Percentiles rank a stretch among this genome's conserved stretches.
Conservation (phyloP, 2,113 vertebrate genomes). For the Chelonoidis abingdonii region DNA sequence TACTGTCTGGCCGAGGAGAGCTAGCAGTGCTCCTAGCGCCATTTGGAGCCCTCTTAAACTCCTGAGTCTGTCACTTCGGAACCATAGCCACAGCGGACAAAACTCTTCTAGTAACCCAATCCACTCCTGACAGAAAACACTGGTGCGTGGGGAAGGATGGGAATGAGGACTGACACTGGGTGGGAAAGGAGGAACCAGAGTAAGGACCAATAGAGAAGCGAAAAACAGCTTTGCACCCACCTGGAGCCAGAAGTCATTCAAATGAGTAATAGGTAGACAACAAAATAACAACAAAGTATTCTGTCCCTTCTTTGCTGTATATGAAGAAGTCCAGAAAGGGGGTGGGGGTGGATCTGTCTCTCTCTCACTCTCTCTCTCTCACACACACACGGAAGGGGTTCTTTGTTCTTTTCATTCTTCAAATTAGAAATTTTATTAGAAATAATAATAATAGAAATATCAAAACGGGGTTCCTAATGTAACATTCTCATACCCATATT, state of each 20-base stretch:
- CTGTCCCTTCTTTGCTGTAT: background rate
- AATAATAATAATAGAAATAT: background rate
- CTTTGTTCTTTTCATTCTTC: background rate
- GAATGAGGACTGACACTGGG: background rate
- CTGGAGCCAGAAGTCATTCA: background rate
- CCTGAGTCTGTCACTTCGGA: background rate
- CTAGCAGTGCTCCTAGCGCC: background rate
- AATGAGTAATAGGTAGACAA: background rate
- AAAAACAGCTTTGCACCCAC: background rate
- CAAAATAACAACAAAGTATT: background rate
- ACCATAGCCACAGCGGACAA: background rate
- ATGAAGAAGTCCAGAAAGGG: background rate
- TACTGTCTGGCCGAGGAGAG: background rate
- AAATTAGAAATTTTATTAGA: background rate
- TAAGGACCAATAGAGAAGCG: background rate
- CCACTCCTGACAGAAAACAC: background rate
- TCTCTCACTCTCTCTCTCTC: background rate
- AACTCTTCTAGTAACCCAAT: background rate
- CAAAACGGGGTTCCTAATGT: background rate
- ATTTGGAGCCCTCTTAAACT: background rate
- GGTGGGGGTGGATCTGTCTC: background rate
- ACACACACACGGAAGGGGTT: rapidly evolving
- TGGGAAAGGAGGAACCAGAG: background rate
- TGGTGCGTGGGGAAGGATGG: background rate
- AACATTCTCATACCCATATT: background rate